Evolutionary conservation across 2,888 invertebrate species (phyloP), one percentile per base, ranked within the genome.

Genomic region (Drosophila hamatofila): DNA sequence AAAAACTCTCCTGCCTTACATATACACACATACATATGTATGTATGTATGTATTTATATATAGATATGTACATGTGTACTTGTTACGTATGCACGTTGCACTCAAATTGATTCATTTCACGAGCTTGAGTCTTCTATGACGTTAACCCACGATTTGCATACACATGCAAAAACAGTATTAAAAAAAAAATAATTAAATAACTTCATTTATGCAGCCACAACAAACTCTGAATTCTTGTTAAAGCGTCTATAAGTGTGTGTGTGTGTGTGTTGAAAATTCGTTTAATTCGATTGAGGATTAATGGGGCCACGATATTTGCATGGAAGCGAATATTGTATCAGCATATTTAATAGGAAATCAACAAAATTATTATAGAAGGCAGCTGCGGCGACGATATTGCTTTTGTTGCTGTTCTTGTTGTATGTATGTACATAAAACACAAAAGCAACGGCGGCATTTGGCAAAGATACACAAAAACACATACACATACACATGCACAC

Each of bases 381-480:
- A 42, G 30, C 58, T 44, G 30, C 42, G 46, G 44, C 18, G 49
- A 46, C 14, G 46, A 33, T 21, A n/a, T 37, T 56, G 9, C 33
- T 30, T 39, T 42, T 57, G 44, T 30, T 59, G 39, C 64, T 72
- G n/a, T 44, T 54, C 14, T 42, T 30, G 58, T 48, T 57, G n/a
- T 71, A 4, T 37, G 16, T 37, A 16, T 37, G 16, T 37, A 16
- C 6, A 9, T 69, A 80, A 71, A 39, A 23, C 71, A 80, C 79
- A 63, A 73, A 73, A 54, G 74, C 74, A 54, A 70, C 74, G 39
- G 66, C 77, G 74, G 66, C 77, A 52, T 78, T 77, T 78, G 78
- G 41, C 74, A 81, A 81, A 86, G 78, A 83, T 73, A 83, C 56
- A 83, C 70, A 84, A 57, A 48, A 42, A 75, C 33, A 33, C 25